Evolutionary conservation across 1,140 invertebrate genomes (phyloP).

Genomic region (Acyrthosiphon pisum): DNA sequence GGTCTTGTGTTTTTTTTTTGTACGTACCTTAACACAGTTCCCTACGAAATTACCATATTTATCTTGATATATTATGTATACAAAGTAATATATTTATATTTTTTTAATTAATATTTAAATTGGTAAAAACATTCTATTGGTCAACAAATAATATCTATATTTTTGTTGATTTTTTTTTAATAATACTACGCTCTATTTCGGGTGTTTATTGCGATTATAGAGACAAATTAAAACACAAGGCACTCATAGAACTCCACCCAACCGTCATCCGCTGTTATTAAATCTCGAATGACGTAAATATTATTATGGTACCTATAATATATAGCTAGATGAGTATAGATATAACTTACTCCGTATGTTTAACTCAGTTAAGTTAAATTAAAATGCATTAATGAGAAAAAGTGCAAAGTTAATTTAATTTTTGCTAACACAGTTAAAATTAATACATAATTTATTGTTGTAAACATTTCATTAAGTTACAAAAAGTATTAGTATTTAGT

Average conservation of each 20-base stretch:
- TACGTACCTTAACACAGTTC: not conserved
- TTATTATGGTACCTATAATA: too few species aligned
- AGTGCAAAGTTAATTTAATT: too few species aligned
- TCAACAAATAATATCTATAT: not conserved
- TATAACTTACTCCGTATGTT: too few species aligned
- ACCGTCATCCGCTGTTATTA: not conserved
- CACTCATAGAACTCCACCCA: not conserved
- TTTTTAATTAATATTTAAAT: constrained; percentile 11
- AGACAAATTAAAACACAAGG: not conserved
- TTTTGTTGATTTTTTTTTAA: not conserved
- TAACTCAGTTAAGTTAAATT: too few species aligned
- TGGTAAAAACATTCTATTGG: not conserved
- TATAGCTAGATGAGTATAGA: too few species aligned
- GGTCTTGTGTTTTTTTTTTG: not conserved
- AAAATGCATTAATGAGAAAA: too few species aligned
- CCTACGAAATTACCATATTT: not conserved
- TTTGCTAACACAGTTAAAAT: too few species aligned
- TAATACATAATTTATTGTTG: too few species aligned
- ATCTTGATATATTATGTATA: not conserved
- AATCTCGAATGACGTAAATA: not conserved
- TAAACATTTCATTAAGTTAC: too few species aligned
- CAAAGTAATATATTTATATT: not conserved
- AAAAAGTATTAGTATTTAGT: too few species aligned
- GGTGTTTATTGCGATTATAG: not conserved
- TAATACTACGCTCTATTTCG: not conserved